A percentile compares a stretch with the other conserved stretches of the same genome.
These are phyloP conservation scores for Reticulitermes speratus DNA, from an alignment of 1,140 invertebrate genomes.

Conservation along the genomic window DNA sequence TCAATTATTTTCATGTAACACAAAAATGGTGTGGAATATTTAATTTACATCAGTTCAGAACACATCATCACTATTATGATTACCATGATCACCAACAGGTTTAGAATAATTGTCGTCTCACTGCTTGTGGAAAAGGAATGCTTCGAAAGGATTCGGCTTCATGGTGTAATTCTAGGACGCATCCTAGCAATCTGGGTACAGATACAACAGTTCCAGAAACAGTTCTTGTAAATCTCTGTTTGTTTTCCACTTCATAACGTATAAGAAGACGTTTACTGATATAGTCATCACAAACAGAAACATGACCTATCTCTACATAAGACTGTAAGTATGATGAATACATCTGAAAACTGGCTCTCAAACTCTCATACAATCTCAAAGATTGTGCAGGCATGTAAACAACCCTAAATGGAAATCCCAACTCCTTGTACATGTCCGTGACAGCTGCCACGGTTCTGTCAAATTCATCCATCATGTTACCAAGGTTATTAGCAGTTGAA, in stretches of 20 bases:
- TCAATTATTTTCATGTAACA: background rate
- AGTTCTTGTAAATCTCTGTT: slow-evolving; percentile 55
- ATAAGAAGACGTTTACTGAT: slow-evolving; percentile 64
- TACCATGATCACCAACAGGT: background rate
- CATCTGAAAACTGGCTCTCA: slow-evolving; percentile 63
- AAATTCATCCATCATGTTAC: slow-evolving; percentile 50
- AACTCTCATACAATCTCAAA: slow-evolving; percentile 58
- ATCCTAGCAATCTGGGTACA: slow-evolving; percentile 62
- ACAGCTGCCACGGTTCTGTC: slow-evolving; percentile 49
- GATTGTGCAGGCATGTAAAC: slow-evolving; percentile 54
- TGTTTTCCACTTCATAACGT: slow-evolving; percentile 55
- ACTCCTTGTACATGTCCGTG: slow-evolving; percentile 53
- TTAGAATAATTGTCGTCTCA: background rate
- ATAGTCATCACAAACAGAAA: slow-evolving; percentile 62
- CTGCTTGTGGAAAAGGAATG: background rate
- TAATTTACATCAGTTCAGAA: no score
- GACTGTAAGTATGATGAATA: slow-evolving; percentile 57
- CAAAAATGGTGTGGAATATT: background rate
- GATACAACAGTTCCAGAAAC: slow-evolving; percentile 64
- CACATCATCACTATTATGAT: background rate
- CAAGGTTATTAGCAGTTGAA: slow-evolving; percentile 46
- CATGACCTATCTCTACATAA: slow-evolving; percentile 65
- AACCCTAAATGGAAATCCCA: slow-evolving; percentile 63
- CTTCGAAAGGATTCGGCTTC: background rate
- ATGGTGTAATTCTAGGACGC: slow-evolving; percentile 53